A percentile compares a stretch with the other conserved stretches of the same genome.
These are phyloP conservation scores for Tachina grossa DNA, from an alignment of 2,888 invertebrate species.

Conservation along the genomic window DNA sequence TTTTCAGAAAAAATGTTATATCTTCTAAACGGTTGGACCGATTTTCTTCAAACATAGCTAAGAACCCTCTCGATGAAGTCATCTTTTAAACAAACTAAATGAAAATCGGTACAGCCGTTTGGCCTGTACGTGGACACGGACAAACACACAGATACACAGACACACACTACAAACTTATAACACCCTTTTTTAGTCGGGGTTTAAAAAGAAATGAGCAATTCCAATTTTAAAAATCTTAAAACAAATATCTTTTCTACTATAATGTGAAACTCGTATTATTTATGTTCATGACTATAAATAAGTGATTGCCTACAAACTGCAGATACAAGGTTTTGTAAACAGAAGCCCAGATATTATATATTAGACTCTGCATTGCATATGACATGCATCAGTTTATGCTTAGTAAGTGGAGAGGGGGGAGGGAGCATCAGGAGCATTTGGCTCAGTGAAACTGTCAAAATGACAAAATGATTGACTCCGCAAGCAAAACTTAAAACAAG, in stretches of 20 bases:
- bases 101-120: too few species aligned
- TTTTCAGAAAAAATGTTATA: too few species aligned
- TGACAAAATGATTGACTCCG: constrained; percentile 54
- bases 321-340: constrained; percentile 7
- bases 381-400: background rate
- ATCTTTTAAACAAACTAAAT: too few species aligned
- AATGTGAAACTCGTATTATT: background rate
- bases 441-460: constrained; percentile 16
- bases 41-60: too few species aligned
- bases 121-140: too few species aligned
- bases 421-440: constrained; percentile 15
- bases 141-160: too few species aligned
- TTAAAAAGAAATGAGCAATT: too few species aligned
- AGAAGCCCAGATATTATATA: background rate
- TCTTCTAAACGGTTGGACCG: too few species aligned
- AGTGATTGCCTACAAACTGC: constrained; percentile 12
- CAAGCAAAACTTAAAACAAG: constrained; percentile 35
- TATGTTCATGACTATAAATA: constrained; percentile 14
- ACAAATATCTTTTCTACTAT: constrained; percentile 7
- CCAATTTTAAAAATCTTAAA: background rate
- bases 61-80: too few species aligned
- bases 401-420: background rate
- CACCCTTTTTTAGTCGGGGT: too few species aligned
- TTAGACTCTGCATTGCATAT: background rate
- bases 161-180: too few species aligned